Base-by-base conservation (phyloP, 2,888 invertebrate species). In the Portevinia maculata region DNA sequence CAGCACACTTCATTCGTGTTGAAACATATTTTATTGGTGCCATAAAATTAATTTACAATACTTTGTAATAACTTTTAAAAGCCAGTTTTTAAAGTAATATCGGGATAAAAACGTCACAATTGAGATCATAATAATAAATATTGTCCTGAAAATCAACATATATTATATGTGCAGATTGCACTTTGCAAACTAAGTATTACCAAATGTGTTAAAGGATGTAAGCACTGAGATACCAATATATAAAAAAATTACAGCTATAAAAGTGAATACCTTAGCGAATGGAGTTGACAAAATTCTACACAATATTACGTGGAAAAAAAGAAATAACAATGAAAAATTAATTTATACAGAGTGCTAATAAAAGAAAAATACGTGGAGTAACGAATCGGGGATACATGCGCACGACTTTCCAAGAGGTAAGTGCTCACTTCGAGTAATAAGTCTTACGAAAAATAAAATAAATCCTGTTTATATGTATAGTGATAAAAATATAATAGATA, bases 31-130 rank as follows among this genome's bases (percentile, higher is more conserved):
- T 41, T 21, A 32, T 15, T 73, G 55, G 55, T 57, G 57, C 21
- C 17, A 17, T 37, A 57, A 65, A 50, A 39, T 65, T 65, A 57
- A 74, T 74, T n/a, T 57, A 41, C 21, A 57, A 32, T 62, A n/a
- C 39, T 30, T 19, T 19, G 39, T 17, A 11, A 48, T 59, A n/a
- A 28, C 30, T 8, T 13, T 24, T 41, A 9, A 9, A 37, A 37
- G 28, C 19, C 28, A 21, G 5, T 15, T 17, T 24, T 39, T 74
- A 55, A 64, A 30, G 57, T 64, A 64, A 67, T 75, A 52, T 59
- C 34, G 37, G 32, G 11, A 5, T 52, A 52, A 48, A 37, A 41
- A 24, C 7, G 15, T 1, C 19, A 4, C 17, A 39, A 7, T 39
- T 39, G 37, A 13, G 5, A 37, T n/a, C 9, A 4, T 11, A 1